Evolutionary conservation across 2,888 invertebrate species (phyloP).

Genomic region (Rapana venosa): DNA sequence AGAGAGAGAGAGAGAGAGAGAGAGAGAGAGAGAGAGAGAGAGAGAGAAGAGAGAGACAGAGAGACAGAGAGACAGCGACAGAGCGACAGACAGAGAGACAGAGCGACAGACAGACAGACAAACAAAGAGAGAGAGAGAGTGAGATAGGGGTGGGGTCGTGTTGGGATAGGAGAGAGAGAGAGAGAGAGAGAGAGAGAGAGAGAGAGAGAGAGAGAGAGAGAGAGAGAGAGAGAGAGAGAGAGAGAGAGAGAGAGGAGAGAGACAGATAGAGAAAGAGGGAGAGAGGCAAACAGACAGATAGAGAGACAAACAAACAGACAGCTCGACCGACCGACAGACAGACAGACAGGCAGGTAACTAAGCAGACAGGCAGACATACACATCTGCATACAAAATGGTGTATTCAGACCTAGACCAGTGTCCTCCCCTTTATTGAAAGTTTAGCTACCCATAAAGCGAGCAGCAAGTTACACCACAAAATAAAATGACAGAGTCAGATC

Average conservation of each 20-base stretch:
- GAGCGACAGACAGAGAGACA: neutral
- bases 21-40: slow-evolving; percentile 14
- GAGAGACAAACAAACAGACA: neutral
- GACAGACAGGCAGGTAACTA: too few relatives aligned
- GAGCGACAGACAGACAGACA: neutral
- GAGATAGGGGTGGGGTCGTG: neutral
- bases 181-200: neutral
- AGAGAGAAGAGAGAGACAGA: neutral
- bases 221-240: neutral
- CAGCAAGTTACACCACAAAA: too few relatives aligned
- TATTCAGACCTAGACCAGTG: too few relatives aligned
- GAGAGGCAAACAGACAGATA: neutral
- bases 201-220: neutral
- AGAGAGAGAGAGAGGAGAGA: neutral
- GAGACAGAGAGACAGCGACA: too few relatives aligned
- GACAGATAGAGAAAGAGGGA: too few relatives aligned
- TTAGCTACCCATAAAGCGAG: too few relatives aligned
- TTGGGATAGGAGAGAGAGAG: neutral
- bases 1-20: neutral
- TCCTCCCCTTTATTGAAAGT: too few relatives aligned
- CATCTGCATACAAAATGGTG: neutral
- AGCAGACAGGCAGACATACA: neutral
- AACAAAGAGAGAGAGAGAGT: too few relatives aligned
- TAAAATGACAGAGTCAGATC: too few relatives aligned
- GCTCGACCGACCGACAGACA: neutral